Percentiles rank a stretch among this genome's conserved stretches.
phyloP scores from a whole-genome alignment of 2,113 vertebrate genomes.

The Scophthalmus maximus region DNA sequence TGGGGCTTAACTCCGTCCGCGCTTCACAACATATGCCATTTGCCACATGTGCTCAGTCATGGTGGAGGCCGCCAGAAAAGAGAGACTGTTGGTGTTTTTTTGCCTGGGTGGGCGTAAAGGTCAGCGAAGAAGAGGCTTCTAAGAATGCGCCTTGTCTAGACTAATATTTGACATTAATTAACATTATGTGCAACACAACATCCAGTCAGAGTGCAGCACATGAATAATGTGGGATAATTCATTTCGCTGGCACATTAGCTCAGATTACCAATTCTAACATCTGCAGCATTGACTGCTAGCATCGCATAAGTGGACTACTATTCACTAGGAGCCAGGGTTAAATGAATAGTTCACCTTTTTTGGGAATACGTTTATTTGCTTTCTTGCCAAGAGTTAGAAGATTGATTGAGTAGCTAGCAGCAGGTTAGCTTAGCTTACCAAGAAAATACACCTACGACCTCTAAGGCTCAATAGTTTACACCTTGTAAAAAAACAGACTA shows the following conservation, averaged over 20 bases:
- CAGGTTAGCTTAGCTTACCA: neutral
- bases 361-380: too few species aligned
- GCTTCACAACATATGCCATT: slow-evolving; percentile 53
- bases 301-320: too few species aligned
- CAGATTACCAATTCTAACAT: neutral
- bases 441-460: too few species aligned
- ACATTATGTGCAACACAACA: neutral
- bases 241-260: slow-evolving; percentile 7
- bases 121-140: slow-evolving; percentile 40
- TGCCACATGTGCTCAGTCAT: slow-evolving; percentile 57
- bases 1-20: slow-evolving; percentile 26
- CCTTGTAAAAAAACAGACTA: too few species aligned
- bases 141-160: slow-evolving; percentile 32
- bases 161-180: slow-evolving; percentile 13
- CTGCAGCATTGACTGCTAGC: neutral
- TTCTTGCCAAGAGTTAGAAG: too few species aligned
- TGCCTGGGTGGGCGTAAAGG: slow-evolving; percentile 40
- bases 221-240: neutral
- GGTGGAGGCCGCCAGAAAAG: slow-evolving; percentile 8
- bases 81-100: slow-evolving; percentile 44
- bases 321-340: too few species aligned
- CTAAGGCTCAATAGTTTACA: too few species aligned
- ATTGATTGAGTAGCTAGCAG: too few species aligned
- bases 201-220: neutral
- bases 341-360: too few species aligned